These are phyloP conservation scores for Drosophila ezoana DNA, from an alignment of 2,888 invertebrate species.

Conservation along the genomic window DNA sequence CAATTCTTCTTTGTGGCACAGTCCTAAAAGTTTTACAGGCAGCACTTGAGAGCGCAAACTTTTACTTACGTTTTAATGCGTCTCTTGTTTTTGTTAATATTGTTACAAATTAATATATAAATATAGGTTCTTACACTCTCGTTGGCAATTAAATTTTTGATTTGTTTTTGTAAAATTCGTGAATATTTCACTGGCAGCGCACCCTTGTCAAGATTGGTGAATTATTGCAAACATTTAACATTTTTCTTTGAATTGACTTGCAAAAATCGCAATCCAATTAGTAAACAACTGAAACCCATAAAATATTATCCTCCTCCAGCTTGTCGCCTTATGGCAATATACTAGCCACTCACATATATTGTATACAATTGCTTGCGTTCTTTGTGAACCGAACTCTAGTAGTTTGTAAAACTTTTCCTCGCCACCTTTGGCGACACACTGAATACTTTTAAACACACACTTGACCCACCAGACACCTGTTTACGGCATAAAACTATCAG, in stretches of 20 bases:
- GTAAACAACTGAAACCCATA: constrained; percentile 26
- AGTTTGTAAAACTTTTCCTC: constrained; percentile 37
- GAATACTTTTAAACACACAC: constrained; percentile 36
- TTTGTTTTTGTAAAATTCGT: too few species aligned
- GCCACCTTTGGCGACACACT: constrained; percentile 27
- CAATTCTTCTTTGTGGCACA: too few species aligned
- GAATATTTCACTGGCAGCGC: too few species aligned
- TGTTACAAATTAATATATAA: too few species aligned
- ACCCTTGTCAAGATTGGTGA: too few species aligned
- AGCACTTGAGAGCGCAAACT: too few species aligned
- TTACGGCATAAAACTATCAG: constrained; percentile 57
- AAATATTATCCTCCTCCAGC: background rate
- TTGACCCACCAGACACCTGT: constrained; percentile 40
- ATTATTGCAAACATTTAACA: too few species aligned
- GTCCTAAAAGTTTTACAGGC: too few species aligned
- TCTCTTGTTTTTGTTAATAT: too few species aligned
- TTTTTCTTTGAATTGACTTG: constrained; percentile 27
- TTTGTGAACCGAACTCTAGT: constrained; percentile 37
- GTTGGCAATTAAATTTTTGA: too few species aligned
- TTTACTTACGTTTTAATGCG: too few species aligned
- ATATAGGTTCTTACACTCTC: too few species aligned
- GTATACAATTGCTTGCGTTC: constrained; percentile 5
- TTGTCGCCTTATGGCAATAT: constrained; percentile 28
- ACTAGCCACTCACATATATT: constrained; percentile 19
- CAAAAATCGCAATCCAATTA: constrained; percentile 24